Evolutionary conservation across 2,797 vertebrate species (phyloP), one percentile per base, ranked within the genome.

Genomic region (Notamacropus eugenii): DNA sequence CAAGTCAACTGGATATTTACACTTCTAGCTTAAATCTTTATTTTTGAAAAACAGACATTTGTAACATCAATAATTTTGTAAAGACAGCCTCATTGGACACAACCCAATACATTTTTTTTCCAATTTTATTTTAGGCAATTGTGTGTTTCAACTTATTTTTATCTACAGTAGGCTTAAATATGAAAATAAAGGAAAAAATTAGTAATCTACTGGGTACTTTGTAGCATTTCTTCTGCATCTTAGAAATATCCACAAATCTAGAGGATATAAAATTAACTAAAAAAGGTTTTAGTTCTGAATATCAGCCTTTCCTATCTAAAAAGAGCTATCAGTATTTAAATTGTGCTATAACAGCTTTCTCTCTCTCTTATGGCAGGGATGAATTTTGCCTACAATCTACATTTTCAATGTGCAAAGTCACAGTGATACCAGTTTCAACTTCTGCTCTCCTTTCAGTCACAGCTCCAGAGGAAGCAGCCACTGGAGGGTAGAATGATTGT

Each of bases 1-100:
- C 97, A 98, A 98, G 98, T 98, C 98, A 98, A 97, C 82, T 98
- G 98, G 96, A 97, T 99, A 99, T 99, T 98, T 99, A 99, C 98
- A 99, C 92, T 96, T 98, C 96, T 98, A 98, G 98, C 90, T 98
- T 99, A 98, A 98, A 98, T 96, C 96, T 96, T 96, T 55, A 96
- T 96, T 92, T 97, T 97, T 94, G 95, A 97, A 98, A 98, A 98
- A 97, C 98, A 98, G 95, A 92, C 94, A 94, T 97, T 91, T 98
- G 67, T 97, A 92, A n/a, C 54, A 91, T 91, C 90, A 91, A 55
- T 16, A 91, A 31, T 31, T 52, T 55, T 91, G 16, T 29, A 54
- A 91, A 55, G 90, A 91, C 28, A 54, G 90, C 29, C 34, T 91
- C 52, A 54, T 54, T 55, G 50, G 50, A 34, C 54, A 91, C 52